Evolutionary conservation across 2,113 vertebrate species (phyloP), one percentile per base, ranked within the genome.

Genomic region (Cyanocitta stelleri): DNA sequence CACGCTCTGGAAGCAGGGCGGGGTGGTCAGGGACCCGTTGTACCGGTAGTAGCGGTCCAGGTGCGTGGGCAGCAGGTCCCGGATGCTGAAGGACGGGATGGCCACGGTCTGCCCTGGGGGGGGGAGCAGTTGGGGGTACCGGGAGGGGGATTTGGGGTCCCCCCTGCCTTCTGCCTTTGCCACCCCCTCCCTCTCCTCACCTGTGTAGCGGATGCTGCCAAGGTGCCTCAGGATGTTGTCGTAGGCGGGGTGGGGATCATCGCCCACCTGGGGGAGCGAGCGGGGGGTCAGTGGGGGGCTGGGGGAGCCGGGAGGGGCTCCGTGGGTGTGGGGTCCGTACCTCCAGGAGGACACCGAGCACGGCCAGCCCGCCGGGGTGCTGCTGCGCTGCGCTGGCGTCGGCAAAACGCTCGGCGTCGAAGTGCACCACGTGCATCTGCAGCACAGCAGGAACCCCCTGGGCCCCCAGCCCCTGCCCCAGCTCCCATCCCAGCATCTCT

Each of bases 1-100:
- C 11, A 99, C 99, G 7, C 98, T 98, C 96, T 99, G 98, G 93
- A 96, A 94, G 97, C 99, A 99, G 20, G 99, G 99, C 0, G 99
- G 99, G 1, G 99, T 99, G 13, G 99, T 99, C 41, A 99, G 98
- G 0, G 99, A 99, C 58, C 99, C 99, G 0, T 98, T 99, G 98
- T 99, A 99, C 15, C 98, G 98, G 77, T 98, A 99, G 94, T 98
- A 99, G 43, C 97, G 98, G 4, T 96, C 97, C 27, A 99, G 96
- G 55, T 98, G 95, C 0, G 52, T 22, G 0, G 99, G 99, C 17
- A 99, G 97, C 93, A 99, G 97, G 2, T 96, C 97, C 39, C 95
- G 90, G 37, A 99, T 35, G 15, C 97, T 97, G 96, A 99, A 99
- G 59, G 98, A 95, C 3, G 98, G 98, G 81, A 99, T 97, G 7